Evolutionary conservation across 2,888 invertebrate genomes (phyloP).

Genomic region (Stenoptilia bipunctidactyla): DNA sequence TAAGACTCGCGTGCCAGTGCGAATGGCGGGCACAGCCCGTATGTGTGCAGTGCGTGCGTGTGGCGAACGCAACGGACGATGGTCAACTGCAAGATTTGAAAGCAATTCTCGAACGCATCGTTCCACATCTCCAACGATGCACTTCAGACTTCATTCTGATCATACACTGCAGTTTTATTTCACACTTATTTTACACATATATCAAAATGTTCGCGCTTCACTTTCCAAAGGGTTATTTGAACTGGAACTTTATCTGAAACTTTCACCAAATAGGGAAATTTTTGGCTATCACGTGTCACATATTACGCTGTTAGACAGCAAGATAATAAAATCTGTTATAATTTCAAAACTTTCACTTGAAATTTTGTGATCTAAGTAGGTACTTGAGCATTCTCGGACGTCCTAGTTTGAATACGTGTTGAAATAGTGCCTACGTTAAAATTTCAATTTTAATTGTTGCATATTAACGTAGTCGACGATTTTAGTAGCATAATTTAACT

Average conservation of each 20-base stretch:
- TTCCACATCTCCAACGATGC: neutral
- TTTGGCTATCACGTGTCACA: constrained; percentile 7
- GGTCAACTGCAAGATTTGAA: constrained; percentile 48
- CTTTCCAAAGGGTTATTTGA: too few relatives aligned
- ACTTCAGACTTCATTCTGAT: neutral
- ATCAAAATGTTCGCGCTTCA: too few relatives aligned
- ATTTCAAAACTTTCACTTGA: constrained; percentile 9
- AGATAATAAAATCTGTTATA: constrained; percentile 4
- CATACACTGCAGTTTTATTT: neutral
- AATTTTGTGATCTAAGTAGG: constrained; percentile 4
- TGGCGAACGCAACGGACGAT: constrained; percentile 46
- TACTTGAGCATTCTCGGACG: neutral
- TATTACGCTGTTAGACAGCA: constrained; percentile 1
- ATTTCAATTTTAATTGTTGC: neutral
- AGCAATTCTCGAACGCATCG: constrained; percentile 12
- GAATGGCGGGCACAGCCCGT: constrained; percentile 12
- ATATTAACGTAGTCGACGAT: neutral
- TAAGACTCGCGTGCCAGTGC: constrained; percentile 30
- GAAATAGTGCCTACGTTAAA: neutral
- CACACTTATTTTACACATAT: neutral
- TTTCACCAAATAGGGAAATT: constrained; percentile 13
- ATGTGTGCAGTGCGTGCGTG: constrained; percentile 35
- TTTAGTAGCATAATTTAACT: too few relatives aligned
- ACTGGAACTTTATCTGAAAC: constrained; percentile 4
- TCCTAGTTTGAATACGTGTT: neutral